Evolutionary conservation across 2,888 invertebrate genomes (phyloP).

Genomic region (Lepidocyrtinus sp.): DNA sequence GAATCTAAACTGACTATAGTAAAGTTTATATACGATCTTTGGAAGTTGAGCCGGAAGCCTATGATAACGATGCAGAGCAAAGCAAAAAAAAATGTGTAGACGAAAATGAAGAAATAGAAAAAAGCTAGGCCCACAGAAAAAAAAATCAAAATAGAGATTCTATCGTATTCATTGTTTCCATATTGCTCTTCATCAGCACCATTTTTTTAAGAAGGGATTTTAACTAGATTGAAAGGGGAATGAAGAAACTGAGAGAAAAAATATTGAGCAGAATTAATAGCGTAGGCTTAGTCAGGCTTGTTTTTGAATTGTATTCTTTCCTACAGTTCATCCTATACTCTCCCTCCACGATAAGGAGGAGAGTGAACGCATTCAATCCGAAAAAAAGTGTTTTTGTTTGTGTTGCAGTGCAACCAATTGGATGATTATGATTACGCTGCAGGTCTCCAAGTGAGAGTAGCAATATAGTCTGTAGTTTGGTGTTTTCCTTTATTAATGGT

Average conservation of each 20-base stretch:
- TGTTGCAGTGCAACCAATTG: background rate
- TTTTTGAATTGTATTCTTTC: background rate
- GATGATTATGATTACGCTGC: background rate
- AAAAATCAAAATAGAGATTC: background rate
- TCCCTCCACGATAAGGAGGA: too few species aligned
- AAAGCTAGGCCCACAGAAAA: background rate
- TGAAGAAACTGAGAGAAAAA: background rate
- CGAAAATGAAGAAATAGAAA: background rate
- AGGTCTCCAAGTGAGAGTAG: background rate
- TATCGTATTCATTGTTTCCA: background rate
- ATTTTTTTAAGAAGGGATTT: background rate
- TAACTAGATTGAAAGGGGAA: background rate
- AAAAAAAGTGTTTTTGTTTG: background rate
- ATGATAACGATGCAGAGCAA: background rate
- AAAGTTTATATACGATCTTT: background rate
- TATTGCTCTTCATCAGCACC: background rate
- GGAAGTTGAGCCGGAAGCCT: background rate
- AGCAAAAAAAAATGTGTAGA: background rate
- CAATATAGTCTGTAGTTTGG: background rate
- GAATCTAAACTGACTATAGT: too few species aligned
- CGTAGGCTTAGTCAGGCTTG: background rate
- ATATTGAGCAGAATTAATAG: background rate
- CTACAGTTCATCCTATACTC: too few species aligned
- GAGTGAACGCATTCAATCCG: too few species aligned
- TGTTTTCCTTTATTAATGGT: background rate